Conservation (phyloP, 2,888 invertebrate species). For the Tenthredo mesomela region DNA sequence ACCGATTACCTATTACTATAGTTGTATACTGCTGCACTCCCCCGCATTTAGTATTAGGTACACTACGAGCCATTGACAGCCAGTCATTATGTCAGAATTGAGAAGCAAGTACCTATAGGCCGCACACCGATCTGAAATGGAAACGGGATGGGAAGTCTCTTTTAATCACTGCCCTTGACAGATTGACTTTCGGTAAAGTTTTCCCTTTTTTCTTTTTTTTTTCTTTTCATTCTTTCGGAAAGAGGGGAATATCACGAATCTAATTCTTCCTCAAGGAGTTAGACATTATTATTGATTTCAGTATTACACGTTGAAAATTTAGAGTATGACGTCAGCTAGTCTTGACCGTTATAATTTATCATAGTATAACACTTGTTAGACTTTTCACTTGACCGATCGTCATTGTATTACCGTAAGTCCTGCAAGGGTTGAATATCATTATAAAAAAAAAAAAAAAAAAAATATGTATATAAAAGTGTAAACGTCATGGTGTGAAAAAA, state of each 20-base stretch:
- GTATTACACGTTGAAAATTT: not conserved
- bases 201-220: not conserved
- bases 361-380: slow-evolving; percentile 35
- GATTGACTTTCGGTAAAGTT: not conserved
- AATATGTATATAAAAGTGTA: not conserved
- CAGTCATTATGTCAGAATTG: slow-evolving; percentile 49
- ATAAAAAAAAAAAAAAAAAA: not conserved
- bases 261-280: not conserved
- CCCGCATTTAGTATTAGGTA: slow-evolving; percentile 31
- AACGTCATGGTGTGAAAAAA: slow-evolving; percentile 22
- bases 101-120: slow-evolving; percentile 12
- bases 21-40: not conserved
- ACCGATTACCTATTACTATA: slow-evolving; percentile 40
- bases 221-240: not conserved
- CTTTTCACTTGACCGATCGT: slow-evolving; percentile 38
- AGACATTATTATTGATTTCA: no score
- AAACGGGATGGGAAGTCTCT: slow-evolving; percentile 17
- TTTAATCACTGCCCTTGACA: not conserved
- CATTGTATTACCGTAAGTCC: not conserved
- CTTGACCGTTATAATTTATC: no score
- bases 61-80: slow-evolving; percentile 45
- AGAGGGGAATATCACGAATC: not conserved
- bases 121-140: not conserved
- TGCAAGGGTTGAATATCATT: not conserved
- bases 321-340: not conserved